Evolutionary conservation across 2,888 invertebrate genomes (phyloP).

Genomic region (Drosophila neutralis): DNA sequence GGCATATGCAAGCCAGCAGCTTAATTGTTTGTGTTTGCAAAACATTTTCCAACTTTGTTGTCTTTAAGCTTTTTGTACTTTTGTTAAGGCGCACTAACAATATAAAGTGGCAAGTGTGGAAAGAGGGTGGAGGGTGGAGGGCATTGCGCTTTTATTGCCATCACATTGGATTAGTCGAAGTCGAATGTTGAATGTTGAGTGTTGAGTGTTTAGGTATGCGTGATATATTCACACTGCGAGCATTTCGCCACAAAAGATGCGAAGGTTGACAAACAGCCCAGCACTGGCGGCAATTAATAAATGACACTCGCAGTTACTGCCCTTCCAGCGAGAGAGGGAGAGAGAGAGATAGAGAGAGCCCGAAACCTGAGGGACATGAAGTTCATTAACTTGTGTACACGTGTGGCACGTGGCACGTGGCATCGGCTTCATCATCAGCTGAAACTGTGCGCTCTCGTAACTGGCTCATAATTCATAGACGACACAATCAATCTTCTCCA

Average conservation of each 20-base stretch:
- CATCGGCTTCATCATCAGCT: slow-evolving; percentile 2
- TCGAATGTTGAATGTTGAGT: slow-evolving; percentile 24
- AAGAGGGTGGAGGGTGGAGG: background rate
- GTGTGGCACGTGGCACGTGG: slow-evolving; percentile 27
- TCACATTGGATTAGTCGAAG: slow-evolving; percentile 18
- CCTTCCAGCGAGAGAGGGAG: background rate
- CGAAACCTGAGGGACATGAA: background rate
- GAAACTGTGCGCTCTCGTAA: background rate
- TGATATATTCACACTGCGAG: slow-evolving; percentile 24
- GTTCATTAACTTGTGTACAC: slow-evolving; percentile 50
- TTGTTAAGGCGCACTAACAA: slow-evolving; percentile 2
- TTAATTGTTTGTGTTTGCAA: slow-evolving; percentile 54
- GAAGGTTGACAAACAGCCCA: slow-evolving; percentile 2
- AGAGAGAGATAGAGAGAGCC: background rate
- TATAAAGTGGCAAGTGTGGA: slow-evolving; percentile 7
- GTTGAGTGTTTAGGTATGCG: slow-evolving; percentile 23
- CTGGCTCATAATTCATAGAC: slow-evolving; percentile 61
- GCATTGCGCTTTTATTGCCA: background rate
- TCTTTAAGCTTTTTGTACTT: slow-evolving; percentile 4
- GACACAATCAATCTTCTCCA: slow-evolving; percentile 60
- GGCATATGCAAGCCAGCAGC: slow-evolving; percentile 47
- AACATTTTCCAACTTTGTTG: slow-evolving; percentile 36
- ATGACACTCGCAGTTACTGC: slow-evolving; percentile 26
- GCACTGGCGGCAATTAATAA: slow-evolving; percentile 39
- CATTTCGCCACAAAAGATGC: background rate